Conservation (phyloP, 2,888 invertebrate species). For the Abrostola tripartita region DNA sequence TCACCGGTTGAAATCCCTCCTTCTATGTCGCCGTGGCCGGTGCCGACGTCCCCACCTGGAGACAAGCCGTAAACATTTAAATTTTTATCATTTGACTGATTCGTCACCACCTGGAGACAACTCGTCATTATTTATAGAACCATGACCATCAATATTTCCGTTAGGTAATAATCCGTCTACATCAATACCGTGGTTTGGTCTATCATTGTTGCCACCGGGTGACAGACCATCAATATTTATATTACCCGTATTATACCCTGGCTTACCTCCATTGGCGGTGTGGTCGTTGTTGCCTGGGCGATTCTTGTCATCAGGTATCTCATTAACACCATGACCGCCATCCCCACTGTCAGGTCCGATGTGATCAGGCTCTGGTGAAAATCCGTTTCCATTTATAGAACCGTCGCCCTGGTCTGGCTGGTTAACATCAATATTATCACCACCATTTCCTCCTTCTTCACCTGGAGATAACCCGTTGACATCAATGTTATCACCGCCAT, state of each 20-base stretch:
- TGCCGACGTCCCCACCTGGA: conserved; percentile 26
- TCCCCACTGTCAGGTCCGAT: too few relatives aligned
- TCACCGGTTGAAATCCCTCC: conserved; percentile 13
- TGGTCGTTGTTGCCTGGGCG: too few relatives aligned
- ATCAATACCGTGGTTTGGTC: not conserved
- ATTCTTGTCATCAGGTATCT: too few relatives aligned
- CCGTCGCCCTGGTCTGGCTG: too few relatives aligned
- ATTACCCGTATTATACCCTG: not conserved
- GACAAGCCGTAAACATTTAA: conserved; percentile 21
- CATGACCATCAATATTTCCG: not conserved
- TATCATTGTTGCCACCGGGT: not conserved
- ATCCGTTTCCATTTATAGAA: too few relatives aligned
- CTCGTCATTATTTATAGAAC: not conserved
- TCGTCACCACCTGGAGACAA: not conserved
- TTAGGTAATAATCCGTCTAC: not conserved
- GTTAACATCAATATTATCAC: too few relatives aligned
- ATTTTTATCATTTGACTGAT: not conserved
- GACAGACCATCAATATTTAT: not conserved
- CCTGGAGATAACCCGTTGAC: too few relatives aligned
- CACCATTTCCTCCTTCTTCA: too few relatives aligned
- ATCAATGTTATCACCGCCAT: too few relatives aligned
- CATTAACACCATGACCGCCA: too few relatives aligned
- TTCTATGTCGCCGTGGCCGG: conserved; percentile 2
- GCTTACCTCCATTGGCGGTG: too few relatives aligned
- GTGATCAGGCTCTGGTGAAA: too few relatives aligned